A percentile compares a stretch with the other conserved stretches of the same genome.
These are phyloP conservation scores for Ictidomys tridecemlineatus DNA, from an alignment of 2,113 vertebrate species.

Conservation along the genomic window DNA sequence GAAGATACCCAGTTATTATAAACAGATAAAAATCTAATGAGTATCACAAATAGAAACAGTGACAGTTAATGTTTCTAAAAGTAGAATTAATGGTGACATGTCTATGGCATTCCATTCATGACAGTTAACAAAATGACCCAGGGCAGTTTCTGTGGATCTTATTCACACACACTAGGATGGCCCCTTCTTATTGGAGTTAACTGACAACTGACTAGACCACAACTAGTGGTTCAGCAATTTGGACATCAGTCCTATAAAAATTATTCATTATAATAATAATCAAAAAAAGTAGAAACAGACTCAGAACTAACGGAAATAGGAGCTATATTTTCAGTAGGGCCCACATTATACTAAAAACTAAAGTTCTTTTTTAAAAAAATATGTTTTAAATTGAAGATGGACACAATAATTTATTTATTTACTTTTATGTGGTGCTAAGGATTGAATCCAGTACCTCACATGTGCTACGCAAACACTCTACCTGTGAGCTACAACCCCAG, in stretches of 20 bases:
- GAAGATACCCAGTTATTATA: neutral
- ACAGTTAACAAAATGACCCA: neutral
- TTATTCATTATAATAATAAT: neutral
- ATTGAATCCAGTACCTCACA: too few species aligned
- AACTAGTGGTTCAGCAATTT: neutral
- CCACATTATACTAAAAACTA: neutral
- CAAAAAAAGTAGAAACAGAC: neutral
- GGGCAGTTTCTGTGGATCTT: too few species aligned
- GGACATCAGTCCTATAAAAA: neutral
- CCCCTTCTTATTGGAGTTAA: too few species aligned
- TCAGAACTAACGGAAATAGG: neutral
- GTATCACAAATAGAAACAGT: neutral
- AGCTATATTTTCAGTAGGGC: neutral
- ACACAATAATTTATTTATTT: too few species aligned
- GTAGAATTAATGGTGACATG: neutral
- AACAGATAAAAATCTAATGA: neutral
- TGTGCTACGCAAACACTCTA: too few species aligned
- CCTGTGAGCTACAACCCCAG: too few species aligned
- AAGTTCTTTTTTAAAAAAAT: neutral
- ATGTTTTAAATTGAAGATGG: too few species aligned
- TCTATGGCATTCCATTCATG: neutral
- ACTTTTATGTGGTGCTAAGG: too few species aligned
- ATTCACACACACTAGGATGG: too few species aligned
- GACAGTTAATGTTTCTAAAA: conserved; percentile 1
- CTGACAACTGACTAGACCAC: too few species aligned